Evolutionary conservation across 2,113 vertebrate species (phyloP).

Genomic region (Microtus richardsoni): DNA sequence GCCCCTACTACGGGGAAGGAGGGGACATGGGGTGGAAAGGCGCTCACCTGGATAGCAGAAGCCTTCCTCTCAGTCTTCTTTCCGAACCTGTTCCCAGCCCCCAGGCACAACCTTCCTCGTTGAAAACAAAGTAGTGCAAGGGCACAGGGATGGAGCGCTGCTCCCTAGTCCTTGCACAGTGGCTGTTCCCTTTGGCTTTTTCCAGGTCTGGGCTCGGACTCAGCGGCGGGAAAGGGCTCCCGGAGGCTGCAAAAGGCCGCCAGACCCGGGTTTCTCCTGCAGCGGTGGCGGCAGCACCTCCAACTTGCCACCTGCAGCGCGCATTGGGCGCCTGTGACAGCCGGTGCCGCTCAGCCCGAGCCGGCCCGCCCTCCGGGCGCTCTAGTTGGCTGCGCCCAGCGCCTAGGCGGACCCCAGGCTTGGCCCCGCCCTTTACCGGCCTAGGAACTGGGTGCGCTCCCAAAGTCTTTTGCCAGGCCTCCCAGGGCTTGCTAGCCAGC

Average conservation of each 20-base stretch:
- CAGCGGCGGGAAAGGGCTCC: constrained; percentile 36
- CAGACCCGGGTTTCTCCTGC: constrained; percentile 39
- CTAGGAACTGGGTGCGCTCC: fast-evolving
- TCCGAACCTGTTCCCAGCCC: background rate
- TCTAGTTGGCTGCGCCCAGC: constrained; percentile 64
- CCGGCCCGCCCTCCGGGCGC: constrained; percentile 51
- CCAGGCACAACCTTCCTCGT: constrained; percentile 48
- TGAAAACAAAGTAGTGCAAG: constrained; percentile 68
- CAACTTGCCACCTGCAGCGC: constrained; percentile 86
- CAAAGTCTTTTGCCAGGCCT: background rate
- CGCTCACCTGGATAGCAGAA: constrained; percentile 82
- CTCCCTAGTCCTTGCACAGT: background rate
- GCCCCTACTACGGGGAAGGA: background rate
- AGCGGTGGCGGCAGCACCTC: constrained; percentile 52
- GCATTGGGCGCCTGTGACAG: constrained; percentile 65
- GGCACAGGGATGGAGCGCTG: constrained; percentile 33
- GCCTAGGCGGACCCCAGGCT: constrained; percentile 42
- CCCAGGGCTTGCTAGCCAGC: background rate
- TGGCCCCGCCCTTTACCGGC: constrained; percentile 14
- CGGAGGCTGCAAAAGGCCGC: constrained; percentile 22
- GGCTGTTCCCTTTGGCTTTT: constrained; percentile 40
- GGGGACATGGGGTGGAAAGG: background rate
- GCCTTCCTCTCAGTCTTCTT: background rate
- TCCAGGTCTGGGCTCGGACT: background rate
- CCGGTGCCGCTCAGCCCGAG: constrained; percentile 59